Evolutionary conservation across 2,113 vertebrate species (phyloP).

Genomic region (Chauna torquata): DNA sequence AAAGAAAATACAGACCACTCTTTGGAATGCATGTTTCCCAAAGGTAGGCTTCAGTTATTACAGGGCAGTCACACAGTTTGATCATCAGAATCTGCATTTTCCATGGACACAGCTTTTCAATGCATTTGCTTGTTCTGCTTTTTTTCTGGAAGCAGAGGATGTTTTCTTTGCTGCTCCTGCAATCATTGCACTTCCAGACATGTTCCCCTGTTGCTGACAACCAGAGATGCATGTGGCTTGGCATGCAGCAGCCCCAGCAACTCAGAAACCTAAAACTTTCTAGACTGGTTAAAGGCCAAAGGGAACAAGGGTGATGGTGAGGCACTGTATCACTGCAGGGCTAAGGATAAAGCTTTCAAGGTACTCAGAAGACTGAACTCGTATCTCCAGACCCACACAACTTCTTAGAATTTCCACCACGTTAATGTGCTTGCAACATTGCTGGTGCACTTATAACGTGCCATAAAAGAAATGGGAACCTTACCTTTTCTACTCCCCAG

Average conservation of each 20-base stretch:
- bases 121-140: not conserved
- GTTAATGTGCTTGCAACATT: not conserved
- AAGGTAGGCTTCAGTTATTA: not conserved
- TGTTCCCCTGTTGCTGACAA: not conserved
- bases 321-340: not conserved
- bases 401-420: not conserved
- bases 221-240: not conserved
- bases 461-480: not conserved
- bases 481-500: not conserved
- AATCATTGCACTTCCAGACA: not conserved
- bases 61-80: not conserved
- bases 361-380: not conserved
- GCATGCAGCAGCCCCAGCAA: fast-evolving
- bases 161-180: not conserved
- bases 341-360: not conserved
- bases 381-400: not conserved
- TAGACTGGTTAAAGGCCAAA: not conserved
- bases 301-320: not conserved
- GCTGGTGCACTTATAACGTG: not conserved
- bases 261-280: not conserved
- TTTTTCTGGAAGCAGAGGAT: not conserved
- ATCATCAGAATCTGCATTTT: not conserved
- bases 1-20: not conserved
- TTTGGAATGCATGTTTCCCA: not conserved
- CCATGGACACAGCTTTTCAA: not conserved